These are phyloP conservation scores for Acanthacorydalis orientalis DNA, from an alignment of 2,888 invertebrate genomes.

Conservation along the genomic window DNA sequence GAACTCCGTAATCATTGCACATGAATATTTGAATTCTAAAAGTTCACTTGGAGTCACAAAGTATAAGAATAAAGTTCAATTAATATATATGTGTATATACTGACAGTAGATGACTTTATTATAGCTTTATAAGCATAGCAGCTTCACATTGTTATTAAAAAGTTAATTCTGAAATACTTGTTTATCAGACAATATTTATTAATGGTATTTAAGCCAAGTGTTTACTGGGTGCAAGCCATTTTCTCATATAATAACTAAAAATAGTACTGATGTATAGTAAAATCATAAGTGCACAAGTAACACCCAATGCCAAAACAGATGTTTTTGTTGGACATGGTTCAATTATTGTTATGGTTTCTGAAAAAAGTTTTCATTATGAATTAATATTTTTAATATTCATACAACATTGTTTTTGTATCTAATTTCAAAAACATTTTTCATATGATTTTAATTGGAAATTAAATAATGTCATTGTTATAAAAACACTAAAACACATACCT, in stretches of 20 bases:
- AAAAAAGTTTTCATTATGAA: constrained; percentile 15
- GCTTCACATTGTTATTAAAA: no score
- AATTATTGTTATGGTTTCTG: constrained; percentile 78
- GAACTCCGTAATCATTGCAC: no score
- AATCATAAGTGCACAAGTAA: constrained; percentile 77
- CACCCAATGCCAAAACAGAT: constrained; percentile 77
- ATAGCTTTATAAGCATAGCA: no score
- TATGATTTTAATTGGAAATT: background rate
- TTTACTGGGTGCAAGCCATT: constrained; percentile 75
- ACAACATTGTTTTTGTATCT: background rate
- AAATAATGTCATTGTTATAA: background rate
- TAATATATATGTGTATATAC: no score
- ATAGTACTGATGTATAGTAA: constrained; percentile 80
- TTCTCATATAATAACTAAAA: constrained; percentile 86
- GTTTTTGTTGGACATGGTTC: constrained; percentile 86
- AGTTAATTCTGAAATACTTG: no score
- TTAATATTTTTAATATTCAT: background rate
- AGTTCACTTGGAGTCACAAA: no score
- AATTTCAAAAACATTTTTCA: background rate
- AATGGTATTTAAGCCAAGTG: no score
- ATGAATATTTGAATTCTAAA: no score
- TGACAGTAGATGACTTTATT: no score
- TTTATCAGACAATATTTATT: no score
- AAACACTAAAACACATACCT: constrained; percentile 30
- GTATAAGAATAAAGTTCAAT: no score